A percentile compares a stretch with the other conserved stretches of the same genome.
phyloP scores from a whole-genome alignment of 2,797 vertebrate genomes.

The Crocidura indochinensis region DNA sequence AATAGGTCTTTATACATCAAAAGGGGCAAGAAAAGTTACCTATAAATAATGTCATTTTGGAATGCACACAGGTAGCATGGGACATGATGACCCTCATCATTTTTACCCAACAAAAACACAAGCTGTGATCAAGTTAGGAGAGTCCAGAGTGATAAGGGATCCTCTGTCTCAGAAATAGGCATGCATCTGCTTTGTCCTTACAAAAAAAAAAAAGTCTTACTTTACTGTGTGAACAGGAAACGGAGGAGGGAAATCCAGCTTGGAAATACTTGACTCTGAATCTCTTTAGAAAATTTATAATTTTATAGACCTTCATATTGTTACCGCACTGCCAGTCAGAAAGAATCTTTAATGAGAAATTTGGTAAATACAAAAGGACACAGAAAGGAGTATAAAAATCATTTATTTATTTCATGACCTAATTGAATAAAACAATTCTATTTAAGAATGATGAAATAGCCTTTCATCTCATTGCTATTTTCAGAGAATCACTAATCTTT shows the following conservation, averaged over 20 bases:
- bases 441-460: conserved; percentile 35
- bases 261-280: background rate
- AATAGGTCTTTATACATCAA: background rate
- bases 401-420: conserved; percentile 17
- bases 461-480: conserved; percentile 59
- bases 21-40: background rate
- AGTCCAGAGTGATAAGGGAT: background rate
- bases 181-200: background rate
- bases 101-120: background rate
- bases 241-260: background rate
- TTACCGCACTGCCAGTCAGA: background rate
- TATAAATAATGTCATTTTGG: background rate
- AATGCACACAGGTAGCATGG: background rate
- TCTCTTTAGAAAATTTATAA: conserved; percentile 2
- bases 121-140: background rate
- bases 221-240: conserved; percentile 1
- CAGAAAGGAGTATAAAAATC: conserved; percentile 53
- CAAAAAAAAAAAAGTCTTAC: background rate
- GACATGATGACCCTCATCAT: background rate
- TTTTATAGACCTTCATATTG: conserved; percentile 50
- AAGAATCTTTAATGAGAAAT: conserved; percentile 45
- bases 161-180: background rate
- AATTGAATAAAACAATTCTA: background rate
- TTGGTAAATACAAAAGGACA: conserved; percentile 6
- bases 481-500: conserved; percentile 95